phyloP scores from a whole-genome alignment of 2,888 invertebrate genomes.

The Dyspetes luteomarginatus region DNA sequence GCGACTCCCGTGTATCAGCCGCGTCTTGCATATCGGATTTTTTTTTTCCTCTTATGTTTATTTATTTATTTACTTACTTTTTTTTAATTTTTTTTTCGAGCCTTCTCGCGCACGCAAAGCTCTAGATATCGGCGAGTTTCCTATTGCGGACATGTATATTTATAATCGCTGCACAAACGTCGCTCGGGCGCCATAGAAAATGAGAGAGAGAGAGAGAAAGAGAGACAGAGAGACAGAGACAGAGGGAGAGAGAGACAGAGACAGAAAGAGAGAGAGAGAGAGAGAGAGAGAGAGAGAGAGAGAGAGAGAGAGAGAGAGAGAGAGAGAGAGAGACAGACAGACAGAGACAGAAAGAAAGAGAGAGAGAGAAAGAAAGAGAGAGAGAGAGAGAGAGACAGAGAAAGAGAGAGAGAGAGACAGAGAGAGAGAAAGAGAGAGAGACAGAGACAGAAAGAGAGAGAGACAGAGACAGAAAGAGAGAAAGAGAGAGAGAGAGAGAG shows the following conservation, averaged over 20 bases:
- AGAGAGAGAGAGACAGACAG: neutral
- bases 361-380: neutral
- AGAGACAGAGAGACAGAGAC: neutral
- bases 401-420: neutral
- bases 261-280: neutral
- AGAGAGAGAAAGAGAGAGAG: neutral
- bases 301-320: neutral
- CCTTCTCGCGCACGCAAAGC: conserved; percentile 37
- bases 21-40: conserved; percentile 37
- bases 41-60: conserved; percentile 12
- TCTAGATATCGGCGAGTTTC: conserved; percentile 39
- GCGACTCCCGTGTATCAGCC: too few relatives aligned
- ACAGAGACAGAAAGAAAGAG: neutral
- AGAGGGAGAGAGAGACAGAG: neutral
- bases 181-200: neutral
- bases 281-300: neutral
- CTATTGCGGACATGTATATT: conserved; percentile 46
- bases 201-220: neutral
- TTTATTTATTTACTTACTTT: neutral
- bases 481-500: neutral
- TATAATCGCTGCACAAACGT: conserved; percentile 27
- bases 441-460: neutral
- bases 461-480: neutral
- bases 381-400: neutral
- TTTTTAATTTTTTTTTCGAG: neutral